These are phyloP conservation scores for Brachionus manjavacas DNA, from an alignment of 1,140 invertebrate species.

Conservation along the genomic window DNA sequence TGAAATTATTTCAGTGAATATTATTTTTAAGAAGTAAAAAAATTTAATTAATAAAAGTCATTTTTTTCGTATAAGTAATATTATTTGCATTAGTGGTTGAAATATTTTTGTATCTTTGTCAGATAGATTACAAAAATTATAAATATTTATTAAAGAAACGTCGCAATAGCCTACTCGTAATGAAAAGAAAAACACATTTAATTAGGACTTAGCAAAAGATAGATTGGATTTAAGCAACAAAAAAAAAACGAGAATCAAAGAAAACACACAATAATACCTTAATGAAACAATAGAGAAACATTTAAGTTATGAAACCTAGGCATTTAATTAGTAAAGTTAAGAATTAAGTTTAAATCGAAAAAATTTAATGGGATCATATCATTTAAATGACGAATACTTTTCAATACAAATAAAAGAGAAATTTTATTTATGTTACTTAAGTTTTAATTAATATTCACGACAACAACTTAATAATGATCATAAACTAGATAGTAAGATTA, in stretches of 20 bases:
- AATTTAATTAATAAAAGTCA: not conserved
- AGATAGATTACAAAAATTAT: not conserved
- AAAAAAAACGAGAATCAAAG: not conserved
- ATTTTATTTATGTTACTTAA: conserved; percentile 26
- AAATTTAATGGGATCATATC: conserved; percentile 22
- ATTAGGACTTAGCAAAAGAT: not conserved
- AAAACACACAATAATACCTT: not conserved
- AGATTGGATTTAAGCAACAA: not conserved
- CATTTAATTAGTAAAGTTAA: conserved; percentile 40
- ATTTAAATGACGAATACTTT: conserved; percentile 31
- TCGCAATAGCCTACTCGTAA: not conserved
- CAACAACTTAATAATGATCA: conserved; percentile 22
- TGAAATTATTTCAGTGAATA: not conserved
- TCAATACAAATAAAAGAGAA: not conserved
- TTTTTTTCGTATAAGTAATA: not conserved
- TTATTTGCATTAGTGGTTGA: not conserved
- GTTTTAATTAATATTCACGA: conserved; percentile 30
- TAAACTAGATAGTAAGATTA: conserved; percentile 22
- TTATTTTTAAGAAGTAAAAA: not conserved
- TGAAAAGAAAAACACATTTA: not conserved
- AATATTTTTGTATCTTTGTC: not conserved
- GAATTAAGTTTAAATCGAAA: conserved; percentile 29
- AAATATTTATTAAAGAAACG: not conserved
- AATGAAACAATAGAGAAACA: conserved; percentile 34
- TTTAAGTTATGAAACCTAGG: conserved; percentile 35